Evolutionary conservation across 2,888 invertebrate genomes (phyloP).

Genomic region (Xanthorhoe spadicearia): DNA sequence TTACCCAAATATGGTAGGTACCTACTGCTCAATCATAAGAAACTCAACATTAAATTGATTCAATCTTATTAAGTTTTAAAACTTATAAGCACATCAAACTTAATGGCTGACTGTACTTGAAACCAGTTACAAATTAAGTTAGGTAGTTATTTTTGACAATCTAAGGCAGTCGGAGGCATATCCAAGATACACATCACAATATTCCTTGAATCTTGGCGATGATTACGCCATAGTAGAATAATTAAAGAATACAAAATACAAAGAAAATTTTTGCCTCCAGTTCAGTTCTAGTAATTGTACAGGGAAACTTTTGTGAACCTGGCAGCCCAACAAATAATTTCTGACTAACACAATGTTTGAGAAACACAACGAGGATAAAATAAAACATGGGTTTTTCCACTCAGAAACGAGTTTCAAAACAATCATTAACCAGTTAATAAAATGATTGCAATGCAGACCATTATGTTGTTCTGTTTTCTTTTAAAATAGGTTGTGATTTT

Average conservation of each 20-base stretch:
- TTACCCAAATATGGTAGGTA: no score
- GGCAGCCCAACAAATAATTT: conserved; percentile 20
- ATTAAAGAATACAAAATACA: background rate
- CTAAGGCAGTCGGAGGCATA: background rate
- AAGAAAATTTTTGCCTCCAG: no score
- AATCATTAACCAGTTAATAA: conserved; percentile 18
- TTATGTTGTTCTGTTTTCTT: background rate
- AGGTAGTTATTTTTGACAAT: background rate
- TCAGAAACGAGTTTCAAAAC: conserved; percentile 28
- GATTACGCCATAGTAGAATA: background rate
- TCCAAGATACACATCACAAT: background rate
- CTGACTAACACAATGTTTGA: conserved; percentile 14
- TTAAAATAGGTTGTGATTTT: conserved; percentile 7
- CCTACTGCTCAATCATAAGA: no score
- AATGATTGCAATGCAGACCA: conserved; percentile 15
- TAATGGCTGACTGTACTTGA: no score
- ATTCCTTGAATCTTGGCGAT: background rate
- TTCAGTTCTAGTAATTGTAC: no score
- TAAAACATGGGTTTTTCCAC: conserved; percentile 21
- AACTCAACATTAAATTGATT: no score
- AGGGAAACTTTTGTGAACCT: conserved; percentile 9
- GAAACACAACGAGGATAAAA: conserved; percentile 15
- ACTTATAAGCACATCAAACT: no score
- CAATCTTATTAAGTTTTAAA: no score
- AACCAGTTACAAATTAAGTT: background rate